Percentiles rank a stretch among this genome's conserved stretches.
phyloP scores from a whole-genome alignment of 2,113 vertebrate species.

The Neodon shergylaensis region DNA sequence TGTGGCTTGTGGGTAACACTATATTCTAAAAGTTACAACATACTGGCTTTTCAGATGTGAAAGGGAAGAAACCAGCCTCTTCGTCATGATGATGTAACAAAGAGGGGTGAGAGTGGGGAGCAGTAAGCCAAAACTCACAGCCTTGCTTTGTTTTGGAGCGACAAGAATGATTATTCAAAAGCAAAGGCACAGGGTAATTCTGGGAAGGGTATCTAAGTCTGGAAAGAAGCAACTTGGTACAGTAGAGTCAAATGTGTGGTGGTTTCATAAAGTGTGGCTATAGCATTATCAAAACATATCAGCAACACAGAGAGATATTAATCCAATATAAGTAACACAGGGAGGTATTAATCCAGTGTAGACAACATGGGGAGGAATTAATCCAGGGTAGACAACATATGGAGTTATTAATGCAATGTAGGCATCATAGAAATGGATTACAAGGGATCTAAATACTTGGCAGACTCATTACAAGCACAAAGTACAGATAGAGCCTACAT shows the following conservation, averaged over 20 bases:
- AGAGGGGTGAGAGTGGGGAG: neutral
- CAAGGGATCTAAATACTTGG: neutral
- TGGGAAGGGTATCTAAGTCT: slow-evolving; percentile 18
- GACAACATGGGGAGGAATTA: too few species aligned
- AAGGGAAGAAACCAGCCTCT: neutral
- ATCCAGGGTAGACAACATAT: too few species aligned
- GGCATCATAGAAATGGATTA: neutral
- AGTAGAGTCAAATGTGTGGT: neutral
- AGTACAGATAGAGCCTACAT: neutral
- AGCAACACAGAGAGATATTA: neutral
- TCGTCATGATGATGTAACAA: neutral
- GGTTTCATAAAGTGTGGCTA: neutral
- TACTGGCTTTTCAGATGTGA: neutral
- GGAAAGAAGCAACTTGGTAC: neutral
- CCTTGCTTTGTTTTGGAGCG: neutral
- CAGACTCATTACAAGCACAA: neutral
- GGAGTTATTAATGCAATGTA: too few species aligned
- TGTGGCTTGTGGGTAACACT: neutral
- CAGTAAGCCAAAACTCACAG: neutral
- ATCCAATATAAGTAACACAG: neutral
- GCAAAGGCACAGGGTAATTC: neutral
- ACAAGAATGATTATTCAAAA: slow-evolving; percentile 20
- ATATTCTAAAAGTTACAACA: neutral
- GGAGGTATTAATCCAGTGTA: too few species aligned
- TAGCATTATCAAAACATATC: neutral